Evolutionary conservation across 92 coral and sea anemone genomes (phyloP), one percentile per base, ranked within the genome.

Genomic region (Heliopora coerulea): DNA sequence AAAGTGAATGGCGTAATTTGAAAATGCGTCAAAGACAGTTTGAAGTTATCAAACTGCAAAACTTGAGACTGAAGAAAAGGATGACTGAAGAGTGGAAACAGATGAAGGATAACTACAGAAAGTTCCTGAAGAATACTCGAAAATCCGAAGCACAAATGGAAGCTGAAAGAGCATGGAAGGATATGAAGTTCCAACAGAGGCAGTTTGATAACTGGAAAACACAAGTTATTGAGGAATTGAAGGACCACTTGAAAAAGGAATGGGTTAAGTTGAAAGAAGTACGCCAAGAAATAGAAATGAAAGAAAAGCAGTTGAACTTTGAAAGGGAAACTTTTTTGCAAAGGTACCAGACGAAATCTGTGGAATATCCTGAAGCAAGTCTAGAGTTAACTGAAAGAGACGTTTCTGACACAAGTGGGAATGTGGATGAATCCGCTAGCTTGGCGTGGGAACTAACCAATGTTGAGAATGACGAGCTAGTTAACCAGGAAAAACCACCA

Each of bases 161-260:
- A 42, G 52, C 39, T 11, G 48, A 6, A 50, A 19, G 44, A 32
- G 10, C 13, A 69, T 54, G 62, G 76, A 19, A 31, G 23, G 28
- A 69, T 14, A 15, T 69, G 49, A 52, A 52, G 24, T 59, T 52
- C 12, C 62, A 88, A 58, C 93, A 86, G 49, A 79, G 56, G 33
- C 83, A 62, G 26, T 60, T 88, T 49, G 88, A 86, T 68, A 68
- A 74, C 13, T 70, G 87, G 89, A 90, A 88, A 35, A 80, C 59
- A 26, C 70, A 79, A 48, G 81, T 84, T 13, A 66, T 74, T 67
- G 77, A 83, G 25, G 80, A 79, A 32, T 30, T 84, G 48, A 87
- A 82, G 32, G 72, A 83, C 37, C 46, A 74, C 21, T 80, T 91
- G 46, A 60, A 73, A 4, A 76, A 66, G 40, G 85, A 91, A 63